Base-by-base conservation (phyloP, 2,797 vertebrate species). In the Crocidura indochinensis region DNA sequence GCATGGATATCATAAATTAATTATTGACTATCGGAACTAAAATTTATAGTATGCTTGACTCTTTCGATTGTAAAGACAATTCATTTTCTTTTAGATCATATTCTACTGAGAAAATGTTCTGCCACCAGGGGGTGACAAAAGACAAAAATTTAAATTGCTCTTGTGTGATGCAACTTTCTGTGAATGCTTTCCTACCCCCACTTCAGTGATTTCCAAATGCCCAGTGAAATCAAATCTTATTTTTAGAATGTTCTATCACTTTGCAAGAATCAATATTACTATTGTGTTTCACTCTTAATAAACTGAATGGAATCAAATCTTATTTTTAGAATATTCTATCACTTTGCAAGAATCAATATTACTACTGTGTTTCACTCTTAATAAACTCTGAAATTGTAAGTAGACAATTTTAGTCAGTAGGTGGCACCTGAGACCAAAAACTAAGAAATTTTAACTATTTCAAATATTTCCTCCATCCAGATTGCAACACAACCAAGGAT, bases 101-200 rank as follows among this genome's bases (percentile, higher is more conserved):
- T 26, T 31, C 49, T 62, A 76, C 56, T 31, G 72, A 77, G 26
- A 65, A 53, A 17, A 68, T 60, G 9, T 93, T 64, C 31, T 65
- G 71, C 94, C 96, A 87, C 86, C 85, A 96, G 95, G 88, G 77
- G 96, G 96, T 20, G 88, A 91, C 86, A 95, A 88, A 96, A 68
- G 86, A 94, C 82, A 92, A 94, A 91, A 86, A 95, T 94, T 95
- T 11, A 85, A 86, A 15, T 71, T 5, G 15, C 2, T 62, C 29
- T 20, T 51, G 3, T 1, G 0, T 0, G 1, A 14, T n/a, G n/a
- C 2, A 26, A 22, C 24, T 76, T 76, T 2, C 11, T 47, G 3
- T 5, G 64, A 47, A 47, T 27, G 14, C n/a, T 69, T 38, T 65
- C 38, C 1, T 26, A 27, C n/a, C 17, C 9, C 6, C 68, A 68